Conservation (phyloP, 30 jellyfish, hydroid and myxozoan genomes). For the Chrysaora quinquecirrha region DNA sequence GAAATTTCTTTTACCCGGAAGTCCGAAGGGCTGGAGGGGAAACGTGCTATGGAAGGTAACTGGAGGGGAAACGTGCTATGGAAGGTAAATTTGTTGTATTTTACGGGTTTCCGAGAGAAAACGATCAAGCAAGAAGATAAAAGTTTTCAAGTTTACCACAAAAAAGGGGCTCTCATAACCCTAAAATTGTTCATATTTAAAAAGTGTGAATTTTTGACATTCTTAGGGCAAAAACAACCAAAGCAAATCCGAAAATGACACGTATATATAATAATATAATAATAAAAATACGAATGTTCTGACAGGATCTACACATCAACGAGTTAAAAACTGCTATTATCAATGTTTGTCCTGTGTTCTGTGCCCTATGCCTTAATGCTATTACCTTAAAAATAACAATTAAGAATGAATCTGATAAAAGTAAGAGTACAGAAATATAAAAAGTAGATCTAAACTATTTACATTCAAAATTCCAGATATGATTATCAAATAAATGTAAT, state of each 20-base stretch:
- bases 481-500: not conserved
- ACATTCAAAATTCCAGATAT: slow-evolving; percentile 29
- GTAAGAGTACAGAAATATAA: not conserved
- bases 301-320: slow-evolving; percentile 46
- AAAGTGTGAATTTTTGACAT: too few relatives aligned
- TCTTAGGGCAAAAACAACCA: too few relatives aligned
- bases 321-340: slow-evolving; percentile 37
- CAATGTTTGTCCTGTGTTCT: slow-evolving; percentile 50
- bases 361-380: slow-evolving; percentile 37
- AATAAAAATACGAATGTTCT: slow-evolving; percentile 42
- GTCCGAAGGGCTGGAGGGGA: too few relatives aligned
- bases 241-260: not conserved
- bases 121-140: too few relatives aligned
- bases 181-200: too few relatives aligned
- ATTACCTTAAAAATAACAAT: slow-evolving; percentile 13
- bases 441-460: not conserved
- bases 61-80: too few relatives aligned
- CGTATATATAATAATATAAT: not conserved
- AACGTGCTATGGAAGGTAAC: too few relatives aligned
- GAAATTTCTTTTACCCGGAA: too few relatives aligned
- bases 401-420: slow-evolving; percentile 10
- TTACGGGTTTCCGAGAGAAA: too few relatives aligned
- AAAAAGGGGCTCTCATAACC: too few relatives aligned
- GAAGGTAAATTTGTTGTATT: too few relatives aligned
- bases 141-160: too few relatives aligned